These are phyloP conservation scores for Lepidothrix coronata DNA, from an alignment of 2,113 vertebrate species.

Conservation along the genomic window DNA sequence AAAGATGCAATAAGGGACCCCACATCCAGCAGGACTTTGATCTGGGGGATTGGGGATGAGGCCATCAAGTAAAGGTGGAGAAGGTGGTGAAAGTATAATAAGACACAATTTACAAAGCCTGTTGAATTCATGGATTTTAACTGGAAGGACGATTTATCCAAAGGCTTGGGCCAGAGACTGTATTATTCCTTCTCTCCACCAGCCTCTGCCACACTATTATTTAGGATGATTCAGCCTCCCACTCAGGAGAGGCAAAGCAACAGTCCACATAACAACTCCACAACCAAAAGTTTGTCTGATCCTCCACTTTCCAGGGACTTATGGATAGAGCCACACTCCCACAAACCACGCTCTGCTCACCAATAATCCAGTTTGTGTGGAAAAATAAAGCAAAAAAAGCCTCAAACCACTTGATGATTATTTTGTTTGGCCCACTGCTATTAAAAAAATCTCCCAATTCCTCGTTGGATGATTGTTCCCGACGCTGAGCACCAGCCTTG, in stretches of 20 bases:
- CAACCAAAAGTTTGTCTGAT: not conserved
- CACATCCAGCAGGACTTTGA: not conserved
- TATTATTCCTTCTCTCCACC: not conserved
- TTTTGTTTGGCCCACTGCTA: not conserved
- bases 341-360: not conserved
- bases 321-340: accelerated
- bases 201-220: not conserved
- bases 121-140: not conserved
- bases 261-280: not conserved
- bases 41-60: not conserved
- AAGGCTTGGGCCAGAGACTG: not conserved
- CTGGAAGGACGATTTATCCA: not conserved
- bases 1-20: not conserved
- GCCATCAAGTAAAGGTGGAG: not conserved
- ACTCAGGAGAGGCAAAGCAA: not conserved
- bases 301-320: not conserved
- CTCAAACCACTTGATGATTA: not conserved
- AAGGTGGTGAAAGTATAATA: not conserved
- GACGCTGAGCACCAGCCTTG: not conserved
- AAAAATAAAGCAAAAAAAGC: not conserved
- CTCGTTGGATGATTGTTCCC: accelerated
- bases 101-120: not conserved
- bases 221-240: not conserved
- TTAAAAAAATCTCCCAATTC: not conserved
- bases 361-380: not conserved